A percentile compares a stretch with the other conserved stretches of the same genome.
Conservation (phyloP, 1,140 invertebrate species). For the Potamilus streckersoni region DNA sequence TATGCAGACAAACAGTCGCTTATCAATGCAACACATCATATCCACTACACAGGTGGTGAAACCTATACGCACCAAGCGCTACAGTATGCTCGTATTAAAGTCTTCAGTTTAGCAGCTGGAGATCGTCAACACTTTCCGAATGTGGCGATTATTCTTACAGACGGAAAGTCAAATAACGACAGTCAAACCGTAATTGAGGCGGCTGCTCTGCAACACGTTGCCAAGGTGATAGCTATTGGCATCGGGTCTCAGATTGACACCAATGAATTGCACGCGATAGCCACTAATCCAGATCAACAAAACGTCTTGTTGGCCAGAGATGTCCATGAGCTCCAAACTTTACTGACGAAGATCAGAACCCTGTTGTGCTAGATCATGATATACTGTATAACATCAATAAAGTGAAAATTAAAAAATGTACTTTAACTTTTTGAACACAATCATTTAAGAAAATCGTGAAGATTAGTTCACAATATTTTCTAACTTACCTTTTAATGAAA, state of each 20-base stretch:
- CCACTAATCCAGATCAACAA: too few species aligned
- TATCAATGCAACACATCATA: neutral
- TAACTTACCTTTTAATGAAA: too few species aligned
- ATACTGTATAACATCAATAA: too few species aligned
- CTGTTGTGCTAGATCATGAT: too few species aligned
- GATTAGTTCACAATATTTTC: too few species aligned
- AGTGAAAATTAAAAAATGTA: too few species aligned
- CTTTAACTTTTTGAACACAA: too few species aligned
- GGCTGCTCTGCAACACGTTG: neutral
- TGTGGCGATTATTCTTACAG: conserved; percentile 8
- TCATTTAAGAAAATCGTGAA: too few species aligned
- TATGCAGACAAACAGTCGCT: neutral
- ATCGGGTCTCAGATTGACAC: neutral
- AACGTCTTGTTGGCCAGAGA: too few species aligned
- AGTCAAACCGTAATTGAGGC: neutral
- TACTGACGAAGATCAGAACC: too few species aligned
- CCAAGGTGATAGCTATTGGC: neutral
- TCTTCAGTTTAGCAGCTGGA: neutral
- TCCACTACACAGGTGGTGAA: neutral
- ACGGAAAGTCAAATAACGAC: conserved; percentile 1
- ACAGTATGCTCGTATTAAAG: neutral
- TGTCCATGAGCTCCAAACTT: too few species aligned
- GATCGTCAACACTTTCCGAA: neutral
- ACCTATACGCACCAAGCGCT: neutral
- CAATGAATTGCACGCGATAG: too few species aligned